These are phyloP conservation scores for Lepidothrix coronata DNA, from an alignment of 2,113 vertebrate genomes.

Conservation along the genomic window DNA sequence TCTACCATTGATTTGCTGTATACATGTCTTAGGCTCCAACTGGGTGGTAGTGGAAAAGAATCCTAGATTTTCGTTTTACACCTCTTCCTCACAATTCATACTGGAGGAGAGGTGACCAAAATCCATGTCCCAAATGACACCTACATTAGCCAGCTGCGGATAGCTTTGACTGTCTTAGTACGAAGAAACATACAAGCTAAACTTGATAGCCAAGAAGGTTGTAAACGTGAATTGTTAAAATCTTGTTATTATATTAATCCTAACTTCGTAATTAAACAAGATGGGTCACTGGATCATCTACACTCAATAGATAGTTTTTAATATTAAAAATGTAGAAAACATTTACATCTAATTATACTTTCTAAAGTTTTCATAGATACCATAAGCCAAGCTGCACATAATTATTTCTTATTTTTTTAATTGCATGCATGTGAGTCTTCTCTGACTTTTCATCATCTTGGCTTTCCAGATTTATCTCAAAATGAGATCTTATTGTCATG, in stretches of 20 bases:
- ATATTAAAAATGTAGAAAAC: not conserved
- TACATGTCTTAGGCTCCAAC: not conserved
- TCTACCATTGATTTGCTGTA: not conserved
- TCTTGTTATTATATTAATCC: not conserved
- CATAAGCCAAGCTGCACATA: not conserved
- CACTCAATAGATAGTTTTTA: not conserved
- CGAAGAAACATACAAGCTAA: not conserved
- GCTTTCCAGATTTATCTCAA: not conserved
- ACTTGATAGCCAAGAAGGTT: not conserved
- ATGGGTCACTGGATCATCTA: not conserved
- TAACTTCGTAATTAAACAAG: not conserved
- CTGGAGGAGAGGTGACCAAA: not conserved
- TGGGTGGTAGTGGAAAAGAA: not conserved
- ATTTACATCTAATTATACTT: not conserved
- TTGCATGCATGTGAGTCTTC: not conserved
- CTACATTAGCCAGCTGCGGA: not conserved
- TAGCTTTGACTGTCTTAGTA: not conserved
- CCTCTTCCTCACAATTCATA: not conserved
- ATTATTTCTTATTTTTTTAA: not conserved
- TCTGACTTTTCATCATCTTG: not conserved
- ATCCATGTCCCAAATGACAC: not conserved
- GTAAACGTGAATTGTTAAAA: not conserved
- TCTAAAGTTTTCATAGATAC: not conserved
- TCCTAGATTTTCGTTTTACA: not conserved
- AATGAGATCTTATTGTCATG: not conserved